These are phyloP conservation scores for Thymelicus acteon DNA, from an alignment of 2,888 invertebrate genomes.

Conservation along the genomic window DNA sequence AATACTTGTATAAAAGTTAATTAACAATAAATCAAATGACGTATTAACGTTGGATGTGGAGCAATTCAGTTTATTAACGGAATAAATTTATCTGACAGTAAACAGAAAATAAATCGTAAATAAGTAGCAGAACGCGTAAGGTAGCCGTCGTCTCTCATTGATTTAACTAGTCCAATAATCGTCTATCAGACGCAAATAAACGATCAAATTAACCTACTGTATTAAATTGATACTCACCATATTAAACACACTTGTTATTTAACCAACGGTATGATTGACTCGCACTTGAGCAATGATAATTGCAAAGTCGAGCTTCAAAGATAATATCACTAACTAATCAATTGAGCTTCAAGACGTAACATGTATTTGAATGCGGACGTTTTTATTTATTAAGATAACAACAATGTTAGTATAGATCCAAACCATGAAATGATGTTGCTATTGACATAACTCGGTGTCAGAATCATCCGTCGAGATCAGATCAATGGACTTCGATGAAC, in stretches of 20 bases:
- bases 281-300: slow-evolving; percentile 16
- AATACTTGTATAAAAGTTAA: background rate
- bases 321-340: slow-evolving; percentile 34
- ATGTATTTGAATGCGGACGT: slow-evolving; percentile 19
- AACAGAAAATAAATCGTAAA: slow-evolving; percentile 25
- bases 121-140: slow-evolving; percentile 9
- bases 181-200: slow-evolving; percentile 14
- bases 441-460: slow-evolving; percentile 68
- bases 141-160: background rate
- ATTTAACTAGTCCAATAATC: slow-evolving; percentile 2
- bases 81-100: slow-evolving; percentile 23
- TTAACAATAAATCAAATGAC: slow-evolving; percentile 11
- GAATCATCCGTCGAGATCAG: slow-evolving; percentile 53
- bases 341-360: slow-evolving; percentile 16
- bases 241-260: slow-evolving; percentile 6
- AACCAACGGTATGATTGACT: slow-evolving; percentile 6
- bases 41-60: background rate
- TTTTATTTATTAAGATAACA: slow-evolving; percentile 41
- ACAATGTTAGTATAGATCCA: slow-evolving; percentile 57
- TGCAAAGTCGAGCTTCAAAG: slow-evolving; percentile 14
- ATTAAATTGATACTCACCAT: slow-evolving; percentile 11
- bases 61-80: slow-evolving; percentile 25
- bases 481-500: slow-evolving; percentile 69
- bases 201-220: slow-evolving; percentile 11
- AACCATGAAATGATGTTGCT: slow-evolving; percentile 56